Conservation (phyloP, 2,113 vertebrate species). For the Edolisoma coerulescens region DNA sequence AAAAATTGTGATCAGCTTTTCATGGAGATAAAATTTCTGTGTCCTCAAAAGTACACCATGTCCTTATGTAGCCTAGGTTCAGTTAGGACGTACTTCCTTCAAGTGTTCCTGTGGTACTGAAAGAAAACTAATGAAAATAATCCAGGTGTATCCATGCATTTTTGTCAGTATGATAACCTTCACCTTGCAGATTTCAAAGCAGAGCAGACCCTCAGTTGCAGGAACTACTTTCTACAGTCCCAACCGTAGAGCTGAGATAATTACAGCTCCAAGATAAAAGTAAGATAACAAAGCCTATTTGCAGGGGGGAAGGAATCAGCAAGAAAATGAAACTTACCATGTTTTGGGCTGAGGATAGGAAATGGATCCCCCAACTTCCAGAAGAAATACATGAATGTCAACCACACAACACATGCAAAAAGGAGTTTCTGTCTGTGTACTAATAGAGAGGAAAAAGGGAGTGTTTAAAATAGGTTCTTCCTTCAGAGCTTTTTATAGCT, state of each 20-base stretch:
- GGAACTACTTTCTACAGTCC: not conserved
- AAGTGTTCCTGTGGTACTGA: not conserved
- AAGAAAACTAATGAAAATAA: not conserved
- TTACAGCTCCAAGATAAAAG: not conserved
- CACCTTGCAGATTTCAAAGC: not conserved
- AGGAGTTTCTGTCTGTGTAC: constrained; percentile 92
- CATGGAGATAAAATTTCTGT: not conserved
- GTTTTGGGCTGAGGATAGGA: constrained; percentile 97
- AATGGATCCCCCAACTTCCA: constrained; percentile 98
- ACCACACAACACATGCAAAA: constrained; percentile 92
- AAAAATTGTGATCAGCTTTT: not conserved
- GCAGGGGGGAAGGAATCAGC: not conserved
- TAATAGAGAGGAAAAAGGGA: constrained; percentile 31
- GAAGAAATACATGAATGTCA: constrained; percentile 99
- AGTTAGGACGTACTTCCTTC: not conserved
- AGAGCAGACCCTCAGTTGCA: not conserved
- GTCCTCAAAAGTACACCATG: not conserved
- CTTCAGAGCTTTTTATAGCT: not conserved
- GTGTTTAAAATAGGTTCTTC: not conserved
- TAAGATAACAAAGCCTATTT: not conserved
- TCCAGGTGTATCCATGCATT: not conserved
- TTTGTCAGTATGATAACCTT: not conserved
- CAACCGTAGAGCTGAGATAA: not conserved
- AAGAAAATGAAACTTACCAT: constrained; percentile 78
- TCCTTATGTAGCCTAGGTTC: not conserved